phyloP scores from a whole-genome alignment of 2,113 vertebrate species.

The Crotalus helleri region DNA sequence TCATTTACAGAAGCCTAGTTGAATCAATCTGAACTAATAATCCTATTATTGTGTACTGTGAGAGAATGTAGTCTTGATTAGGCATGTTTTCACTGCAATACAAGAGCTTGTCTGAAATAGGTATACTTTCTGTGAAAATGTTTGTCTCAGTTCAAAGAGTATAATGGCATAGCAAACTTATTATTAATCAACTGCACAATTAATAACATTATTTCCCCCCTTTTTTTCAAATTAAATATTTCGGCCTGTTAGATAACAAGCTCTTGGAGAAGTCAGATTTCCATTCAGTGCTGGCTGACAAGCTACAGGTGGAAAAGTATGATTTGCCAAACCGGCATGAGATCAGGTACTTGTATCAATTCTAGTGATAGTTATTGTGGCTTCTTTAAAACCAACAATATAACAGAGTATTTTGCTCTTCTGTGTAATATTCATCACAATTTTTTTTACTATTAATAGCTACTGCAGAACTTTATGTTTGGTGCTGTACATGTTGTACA shows the following conservation, averaged over 20 bases:
- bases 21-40: not conserved
- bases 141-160: not conserved
- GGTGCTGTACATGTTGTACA: not conserved
- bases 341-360: constrained; percentile 73
- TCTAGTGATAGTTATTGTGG: not conserved
- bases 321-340: constrained; percentile 87
- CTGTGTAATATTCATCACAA: not conserved
- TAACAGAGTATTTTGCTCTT: not conserved
- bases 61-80: not conserved
- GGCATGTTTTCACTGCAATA: not conserved
- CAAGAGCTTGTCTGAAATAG: not conserved
- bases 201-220: not conserved
- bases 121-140: not conserved
- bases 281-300: constrained; percentile 87
- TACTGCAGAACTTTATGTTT: not conserved
- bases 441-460: not conserved
- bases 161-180: not conserved
- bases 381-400: not conserved
- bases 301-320: constrained; percentile 90
- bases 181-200: not conserved
- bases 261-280: constrained; percentile 92
- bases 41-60: not conserved
- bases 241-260: constrained; percentile 81
- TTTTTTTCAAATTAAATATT: not conserved
- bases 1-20: not conserved